Percentiles rank a stretch among this genome's conserved stretches.
Conservation (phyloP, 2,797 vertebrate genomes). For the Ficedula albicollis region DNA sequence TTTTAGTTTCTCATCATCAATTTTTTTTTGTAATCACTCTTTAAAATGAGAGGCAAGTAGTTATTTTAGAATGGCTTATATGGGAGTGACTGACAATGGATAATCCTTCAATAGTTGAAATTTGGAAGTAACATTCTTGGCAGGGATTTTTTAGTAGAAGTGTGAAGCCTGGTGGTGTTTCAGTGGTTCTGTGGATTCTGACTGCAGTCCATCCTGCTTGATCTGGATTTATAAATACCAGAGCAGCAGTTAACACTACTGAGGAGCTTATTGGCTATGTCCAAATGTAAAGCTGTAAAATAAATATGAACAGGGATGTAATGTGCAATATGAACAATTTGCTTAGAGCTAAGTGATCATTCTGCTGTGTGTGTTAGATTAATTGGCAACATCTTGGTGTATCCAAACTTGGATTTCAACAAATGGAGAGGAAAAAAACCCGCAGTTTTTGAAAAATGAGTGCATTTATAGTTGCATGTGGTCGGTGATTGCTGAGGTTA, state of each 20-base stretch:
- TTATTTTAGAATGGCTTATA: neutral
- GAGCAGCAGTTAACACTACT: neutral
- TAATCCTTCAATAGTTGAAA: constrained; percentile 5
- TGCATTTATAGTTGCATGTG: neutral
- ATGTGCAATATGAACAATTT: constrained; percentile 20
- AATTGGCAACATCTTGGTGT: constrained; percentile 26
- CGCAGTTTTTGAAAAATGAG: neutral
- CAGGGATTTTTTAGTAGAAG: neutral
- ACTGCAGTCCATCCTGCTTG: constrained; percentile 13
- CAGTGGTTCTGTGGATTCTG: constrained; percentile 3
- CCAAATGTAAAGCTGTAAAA: constrained; percentile 3
- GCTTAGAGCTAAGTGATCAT: neutral
- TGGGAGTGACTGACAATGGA: neutral
- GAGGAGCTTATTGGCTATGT: neutral
- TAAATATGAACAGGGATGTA: constrained; percentile 18
- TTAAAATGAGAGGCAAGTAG: neutral
- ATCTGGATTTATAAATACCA: constrained; percentile 29
- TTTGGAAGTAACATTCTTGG: constrained; percentile 6
- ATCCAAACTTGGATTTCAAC: neutral
- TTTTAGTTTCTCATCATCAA: neutral
- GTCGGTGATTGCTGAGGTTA: constrained; percentile 7
- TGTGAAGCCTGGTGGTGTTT: neutral
- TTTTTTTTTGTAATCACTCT: neutral
- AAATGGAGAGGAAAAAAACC: neutral
- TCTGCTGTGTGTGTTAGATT: neutral